Base-by-base conservation (phyloP, 2,113 vertebrate species). In the Zapornia atra region DNA sequence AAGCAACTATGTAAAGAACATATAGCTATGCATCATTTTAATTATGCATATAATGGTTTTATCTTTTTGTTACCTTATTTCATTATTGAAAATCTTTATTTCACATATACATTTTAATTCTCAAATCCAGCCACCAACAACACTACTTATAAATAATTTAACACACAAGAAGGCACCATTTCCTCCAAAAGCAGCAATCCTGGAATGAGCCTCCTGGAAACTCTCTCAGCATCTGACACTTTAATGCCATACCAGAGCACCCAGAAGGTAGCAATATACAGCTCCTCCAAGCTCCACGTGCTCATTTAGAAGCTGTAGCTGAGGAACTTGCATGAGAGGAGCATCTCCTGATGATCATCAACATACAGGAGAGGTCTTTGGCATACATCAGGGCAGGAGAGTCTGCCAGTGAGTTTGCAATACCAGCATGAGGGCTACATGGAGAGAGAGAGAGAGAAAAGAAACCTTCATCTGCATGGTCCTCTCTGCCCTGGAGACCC, bases 41-140 rank as follows among this genome's bases (percentile, higher is more conserved):
- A 96, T 92, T 92, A 95, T 78, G 57, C 77, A 75, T 83, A 70
- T 63, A 90, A 88, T 78, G 51, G 54, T 51, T 92, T 88, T 75
- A 71, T 78, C 69, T 91, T 89, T 94, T 82, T 79, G 72, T 64
- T 91, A 51, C 65, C 89, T 94, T 91, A 92, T 75, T 95, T 91
- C 83, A 87, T 87, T 92, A 96, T 89, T 94, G 91, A 96, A 95
- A 86, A 42, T 48, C 31, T 96, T 82, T 90, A 56, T 87, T 82
- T 85, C 33, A 50, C 26, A 28, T 64, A 54, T 18, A 71, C 65
- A 22, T 79, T 88, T 80, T 40, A 82, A 85, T 82, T 76, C 85
- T 95, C 70, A 84, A 94, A 83, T 60, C 53, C 48, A 86, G 38
- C 31, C 61, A 75, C 61, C 48, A 82, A 46, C 42, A 66, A 68